Evolutionary conservation across 2,888 invertebrate genomes (phyloP).

Genomic region (Pheosia gnoma): DNA sequence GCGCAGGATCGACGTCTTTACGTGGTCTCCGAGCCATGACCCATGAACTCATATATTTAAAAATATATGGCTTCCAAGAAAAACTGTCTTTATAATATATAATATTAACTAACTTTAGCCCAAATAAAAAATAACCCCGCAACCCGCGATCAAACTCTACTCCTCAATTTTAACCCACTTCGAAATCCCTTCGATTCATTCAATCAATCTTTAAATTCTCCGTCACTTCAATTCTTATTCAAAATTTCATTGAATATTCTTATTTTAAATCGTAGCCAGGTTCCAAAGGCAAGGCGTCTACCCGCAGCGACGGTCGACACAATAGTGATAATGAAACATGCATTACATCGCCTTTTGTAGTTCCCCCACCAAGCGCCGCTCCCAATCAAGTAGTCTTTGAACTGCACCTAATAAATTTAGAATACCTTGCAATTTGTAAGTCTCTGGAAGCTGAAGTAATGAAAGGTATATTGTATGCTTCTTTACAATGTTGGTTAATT

Average conservation of each 20-base stretch:
- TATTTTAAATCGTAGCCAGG: conserved; percentile 59
- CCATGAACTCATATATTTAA: too few relatives aligned
- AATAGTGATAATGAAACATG: conserved; percentile 72
- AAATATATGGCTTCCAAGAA: too few relatives aligned
- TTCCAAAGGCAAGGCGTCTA: conserved; percentile 63
- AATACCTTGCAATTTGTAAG: conserved; percentile 42
- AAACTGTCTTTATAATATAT: too few relatives aligned
- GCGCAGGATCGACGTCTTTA: too few relatives aligned
- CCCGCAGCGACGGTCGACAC: conserved; percentile 50
- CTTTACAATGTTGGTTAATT: background rate
- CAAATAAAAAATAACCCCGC: too few relatives aligned
- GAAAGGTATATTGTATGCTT: background rate
- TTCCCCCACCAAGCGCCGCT: conserved; percentile 40
- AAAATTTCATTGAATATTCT: conserved; percentile 63
- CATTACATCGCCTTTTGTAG: conserved; percentile 54
- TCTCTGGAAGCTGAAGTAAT: conserved; percentile 20
- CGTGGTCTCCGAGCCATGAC: too few relatives aligned
- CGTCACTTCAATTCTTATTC: background rate
- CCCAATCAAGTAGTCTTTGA: conserved; percentile 60
- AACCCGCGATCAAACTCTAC: too few relatives aligned
- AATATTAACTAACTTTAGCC: too few relatives aligned
- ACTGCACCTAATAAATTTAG: conserved; percentile 55
- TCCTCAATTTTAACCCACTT: too few relatives aligned
- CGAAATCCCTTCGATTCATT: too few relatives aligned
- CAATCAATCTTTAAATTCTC: background rate